Base-by-base conservation (phyloP, 2,113 vertebrate genomes). In the Sinocyclocheilus maitianheensis region DNA sequence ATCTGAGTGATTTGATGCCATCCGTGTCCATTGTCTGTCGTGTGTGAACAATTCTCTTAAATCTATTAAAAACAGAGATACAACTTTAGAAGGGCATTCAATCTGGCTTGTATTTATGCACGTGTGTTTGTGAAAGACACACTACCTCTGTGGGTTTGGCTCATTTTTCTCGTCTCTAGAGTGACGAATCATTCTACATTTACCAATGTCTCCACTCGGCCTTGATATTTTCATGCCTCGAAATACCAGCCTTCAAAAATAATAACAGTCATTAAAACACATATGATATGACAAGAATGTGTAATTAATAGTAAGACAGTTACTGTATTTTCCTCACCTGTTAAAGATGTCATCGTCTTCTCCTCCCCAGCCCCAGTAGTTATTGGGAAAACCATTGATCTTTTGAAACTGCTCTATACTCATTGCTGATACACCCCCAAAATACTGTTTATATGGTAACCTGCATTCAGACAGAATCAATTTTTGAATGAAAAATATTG, bases 331-430 rank as follows among this genome's bases (percentile, higher is more conserved):
- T 60, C 26, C 79, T 89, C 93, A 96, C 96, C 96, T 95, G 91
- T 96, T 96, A 89, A 94, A 97, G 88, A 97, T 95, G 89, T 97
- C 96, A 12, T 97, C 96, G 62, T 97, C 96, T 94, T 97, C 96
- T 0, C 96, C 96, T 83, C 96, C 96, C 96, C 96, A 97, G 84
- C 96, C 96, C 96, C 96, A 97, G 34, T 96, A 97, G 84, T 96
- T 95, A 87, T 97, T 97, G 65, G 96, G 95, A 90, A 96, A 96
- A 77, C 96, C 96, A 30, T 97, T 97, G 87, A 97, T 97, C 88
- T 93, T 94, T 84, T 91, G 89, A 89, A 94, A 96, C 60, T 97
- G 96, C 20, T 95, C 89, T 89, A 95, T 96, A 93, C 94, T 96
- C 79, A 97, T 90, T 77, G 96, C 95, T 71, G 96, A 96, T 16